phyloP scores from a whole-genome alignment of 2,113 vertebrate genomes.

The Gavialis gangeticus region DNA sequence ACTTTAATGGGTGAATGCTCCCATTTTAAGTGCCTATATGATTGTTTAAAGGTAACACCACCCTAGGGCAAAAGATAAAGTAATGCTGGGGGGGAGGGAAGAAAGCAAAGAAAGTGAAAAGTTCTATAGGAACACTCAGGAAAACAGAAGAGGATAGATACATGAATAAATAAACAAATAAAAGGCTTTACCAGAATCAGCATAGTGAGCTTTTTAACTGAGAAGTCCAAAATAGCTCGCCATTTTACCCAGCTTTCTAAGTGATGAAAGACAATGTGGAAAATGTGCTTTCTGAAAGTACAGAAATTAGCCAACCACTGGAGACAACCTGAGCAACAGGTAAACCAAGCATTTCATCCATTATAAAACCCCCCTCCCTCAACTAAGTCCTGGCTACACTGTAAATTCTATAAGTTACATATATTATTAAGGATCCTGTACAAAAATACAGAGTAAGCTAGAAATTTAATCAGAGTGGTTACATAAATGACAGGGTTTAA shows the following conservation, averaged over 20 bases:
- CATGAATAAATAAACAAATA: not conserved
- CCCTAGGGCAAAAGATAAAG: not conserved
- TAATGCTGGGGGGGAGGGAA: not conserved
- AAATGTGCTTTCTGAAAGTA: not conserved
- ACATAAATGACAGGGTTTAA: slow-evolving; percentile 11
- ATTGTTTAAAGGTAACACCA: too few relatives aligned
- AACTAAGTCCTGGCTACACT: not conserved
- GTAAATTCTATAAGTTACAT: slow-evolving; percentile 30
- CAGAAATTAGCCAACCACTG: not conserved
- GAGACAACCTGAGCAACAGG: not conserved
- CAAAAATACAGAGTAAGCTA: slow-evolving; percentile 35
- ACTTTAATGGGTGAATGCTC: too few relatives aligned
- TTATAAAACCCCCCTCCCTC: not conserved
- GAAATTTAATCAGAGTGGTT: slow-evolving; percentile 15
- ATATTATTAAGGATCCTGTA: slow-evolving; percentile 6
- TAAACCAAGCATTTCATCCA: not conserved
- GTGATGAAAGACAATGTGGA: not conserved
- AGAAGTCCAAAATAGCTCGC: accelerated
- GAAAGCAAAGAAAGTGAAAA: not conserved
- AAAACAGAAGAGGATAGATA: not conserved
- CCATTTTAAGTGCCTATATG: too few relatives aligned
- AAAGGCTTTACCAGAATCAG: not conserved
- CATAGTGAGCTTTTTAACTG: not conserved
- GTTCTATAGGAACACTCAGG: accelerated
- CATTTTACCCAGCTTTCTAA: not conserved